These are phyloP conservation scores for Digitonthophagus gazella DNA, from an alignment of 2,888 invertebrate species.

Conservation along the genomic window DNA sequence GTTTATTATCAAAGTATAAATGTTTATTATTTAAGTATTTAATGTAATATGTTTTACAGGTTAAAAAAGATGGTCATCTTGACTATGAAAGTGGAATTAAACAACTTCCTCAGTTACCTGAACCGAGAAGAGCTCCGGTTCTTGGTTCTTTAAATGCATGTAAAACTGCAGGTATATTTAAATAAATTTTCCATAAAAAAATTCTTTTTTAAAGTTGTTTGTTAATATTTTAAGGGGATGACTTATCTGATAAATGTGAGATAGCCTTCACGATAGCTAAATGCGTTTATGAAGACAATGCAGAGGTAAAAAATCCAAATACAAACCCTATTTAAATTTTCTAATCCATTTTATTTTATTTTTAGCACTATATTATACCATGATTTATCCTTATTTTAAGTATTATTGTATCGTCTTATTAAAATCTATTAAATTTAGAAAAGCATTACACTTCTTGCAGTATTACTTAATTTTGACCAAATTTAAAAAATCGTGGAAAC, in stretches of 20 bases:
- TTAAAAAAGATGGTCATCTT: conserved; percentile 40
- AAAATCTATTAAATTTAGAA: neutral
- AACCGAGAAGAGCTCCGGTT: conserved; percentile 51
- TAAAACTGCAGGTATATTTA: conserved; percentile 52
- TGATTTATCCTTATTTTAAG: too few relatives aligned
- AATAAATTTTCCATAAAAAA: neutral
- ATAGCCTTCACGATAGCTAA: conserved; percentile 53
- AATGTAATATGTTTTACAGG: conserved; percentile 26
- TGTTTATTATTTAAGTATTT: neutral
- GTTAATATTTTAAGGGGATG: conserved; percentile 47
- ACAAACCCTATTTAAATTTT: neutral
- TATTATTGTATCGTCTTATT: too few relatives aligned
- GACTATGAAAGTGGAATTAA: conserved; percentile 11
- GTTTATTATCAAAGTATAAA: conserved; percentile 2
- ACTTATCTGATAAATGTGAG: conserved; percentile 54
- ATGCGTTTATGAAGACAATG: conserved; percentile 54
- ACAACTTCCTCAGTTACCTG: conserved; percentile 39
- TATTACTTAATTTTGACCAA: neutral
- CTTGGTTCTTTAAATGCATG: conserved; percentile 54
- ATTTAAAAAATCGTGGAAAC: too few relatives aligned
- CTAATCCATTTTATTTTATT: neutral
- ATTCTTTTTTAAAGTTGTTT: neutral
- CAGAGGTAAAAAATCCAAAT: conserved; percentile 34
- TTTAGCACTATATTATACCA: conserved; percentile 12
- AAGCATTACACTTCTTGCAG: neutral